Base-by-base conservation (phyloP, 2,797 vertebrate genomes). In the Rhinichthys osculus region DNA sequence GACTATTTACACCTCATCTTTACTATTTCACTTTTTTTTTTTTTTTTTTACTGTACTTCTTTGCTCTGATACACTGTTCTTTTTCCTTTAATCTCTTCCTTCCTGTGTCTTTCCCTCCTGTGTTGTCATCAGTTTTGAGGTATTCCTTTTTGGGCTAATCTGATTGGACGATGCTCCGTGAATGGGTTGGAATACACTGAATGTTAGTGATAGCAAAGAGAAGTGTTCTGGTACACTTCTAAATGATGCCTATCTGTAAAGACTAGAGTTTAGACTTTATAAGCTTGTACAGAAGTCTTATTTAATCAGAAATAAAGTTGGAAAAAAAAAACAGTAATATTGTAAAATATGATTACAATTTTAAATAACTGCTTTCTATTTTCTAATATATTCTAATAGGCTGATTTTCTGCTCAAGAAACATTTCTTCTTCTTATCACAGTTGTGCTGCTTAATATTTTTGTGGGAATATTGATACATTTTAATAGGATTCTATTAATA, bases 101-200 rank as follows among this genome's bases (percentile, higher is more conserved):
- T 80, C 35, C 1, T 64, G 42, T 52, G n/a, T 42, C 35, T 50
- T 50, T 67, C 21, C 30, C 10, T 72, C 19, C 23, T 54, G 50
- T 72, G 62, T 70, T 81, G 4, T 77, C 74, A 77, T 77, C 52
- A 77, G 6, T 5, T 57, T 71, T 33, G 50, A 33, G 23, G 7
- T 47, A 7, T 54, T 64, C 67, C 3, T 38, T 38, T 87, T 87
- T 47, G 57, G 27, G 78, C 47, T 84, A 85, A 74, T 88, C 66
- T 81, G 74, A 91, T 79, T 70, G 57, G 35, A 83, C 38, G 54
- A 86, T 59, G 79, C 84, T 82, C 69, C n/a, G 50, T 78, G 52
- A 85, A 54, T 84, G 81, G 57, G 47, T 57, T 64, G 64, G 73
- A 69, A 83, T 78, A 30, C 64, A 76, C 57, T 72, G 72, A 82